Evolutionary conservation across 1,140 invertebrate species (phyloP), one percentile per base, ranked within the genome.

Genomic region (Acyrthosiphon pisum): DNA sequence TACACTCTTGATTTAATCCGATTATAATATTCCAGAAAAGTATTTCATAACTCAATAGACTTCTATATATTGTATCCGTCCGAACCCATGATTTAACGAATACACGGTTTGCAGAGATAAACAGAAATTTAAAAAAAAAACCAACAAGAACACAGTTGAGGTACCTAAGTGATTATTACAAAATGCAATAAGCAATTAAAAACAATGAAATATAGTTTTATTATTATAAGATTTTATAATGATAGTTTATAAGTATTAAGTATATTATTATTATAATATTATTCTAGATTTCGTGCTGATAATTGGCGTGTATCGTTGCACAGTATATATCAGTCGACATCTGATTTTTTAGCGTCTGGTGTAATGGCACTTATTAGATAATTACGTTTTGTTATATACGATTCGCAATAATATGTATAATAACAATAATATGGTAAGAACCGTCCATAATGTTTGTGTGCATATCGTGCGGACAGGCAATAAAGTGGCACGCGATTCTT

Each of bases 401-500:
- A 37, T 83, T 50, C 2, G 46, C 26, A 87, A 87, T 48, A 46
- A 22, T 53, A n/a, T n/a, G 11, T 68, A n/a, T 68, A 18, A 35
- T 88, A 50, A 35, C 86, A n/a, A 35, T 88, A 35, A 48, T 35
- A 50, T 50, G 18, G 86, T 2, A 35, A 88, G 30, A 11, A 88
- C 48, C 18, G n/a, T 53, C 46, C 44, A 87, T 46, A 46, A 48
- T 87, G n/a, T 87, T 48, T 89, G 44, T 87, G 26, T 48, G 44
- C 11, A 37, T 89, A 41, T 56, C 88, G 88, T 89, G 88, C 22
- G 35, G 46, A 89, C 35, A 37, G 48, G 88, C 22, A 56, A 56
- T 89, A 89, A 41, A 23, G 35, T 56, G 48, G 48, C 88, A 89
- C 50, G 88, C 88, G 35, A 89, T 89, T 37, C 20, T 22, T 53